Percentiles rank a stretch among this genome's conserved stretches.
Evolutionary conservation across 2,113 vertebrate species (phyloP).

Genomic region (Meleagris gallopavo): DNA sequence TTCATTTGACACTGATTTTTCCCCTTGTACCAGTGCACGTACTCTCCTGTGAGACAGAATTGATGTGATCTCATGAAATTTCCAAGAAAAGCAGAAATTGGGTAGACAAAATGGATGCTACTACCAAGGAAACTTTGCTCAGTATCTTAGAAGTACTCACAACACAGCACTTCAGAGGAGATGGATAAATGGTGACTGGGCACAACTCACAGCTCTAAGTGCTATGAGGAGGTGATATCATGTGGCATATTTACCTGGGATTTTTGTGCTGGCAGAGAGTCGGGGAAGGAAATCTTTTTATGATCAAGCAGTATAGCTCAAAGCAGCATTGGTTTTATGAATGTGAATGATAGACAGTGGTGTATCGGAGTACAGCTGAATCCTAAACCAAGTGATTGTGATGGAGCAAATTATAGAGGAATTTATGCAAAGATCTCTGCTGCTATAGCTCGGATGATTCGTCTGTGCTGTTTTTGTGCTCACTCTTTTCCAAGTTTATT

Average conservation of each 20-base stretch:
- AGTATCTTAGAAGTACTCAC: constrained; percentile 7
- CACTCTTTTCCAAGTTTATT: constrained; percentile 37
- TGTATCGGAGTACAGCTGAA: background rate
- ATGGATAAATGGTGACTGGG: background rate
- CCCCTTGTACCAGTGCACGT: background rate
- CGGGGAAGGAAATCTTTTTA: constrained; percentile 39
- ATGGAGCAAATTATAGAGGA: constrained; percentile 7
- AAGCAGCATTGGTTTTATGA: constrained; percentile 20
- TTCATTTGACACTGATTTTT: background rate
- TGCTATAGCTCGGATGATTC: constrained; percentile 4
- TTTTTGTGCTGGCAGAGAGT: constrained; percentile 17
- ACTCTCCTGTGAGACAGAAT: background rate
- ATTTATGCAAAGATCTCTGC: background rate
- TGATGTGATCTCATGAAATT: constrained; percentile 36
- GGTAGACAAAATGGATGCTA: background rate
- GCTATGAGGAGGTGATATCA: background rate
- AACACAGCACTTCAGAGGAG: background rate
- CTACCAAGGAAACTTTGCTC: background rate
- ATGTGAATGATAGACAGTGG: background rate
- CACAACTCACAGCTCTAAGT: background rate
- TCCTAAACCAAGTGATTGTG: background rate
- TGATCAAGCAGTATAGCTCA: constrained; percentile 26
- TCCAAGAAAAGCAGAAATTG: background rate
- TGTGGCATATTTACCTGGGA: background rate
- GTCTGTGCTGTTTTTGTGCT: background rate